phyloP scores from a whole-genome alignment of 2,888 invertebrate species.

The Drosophila putrida region DNA sequence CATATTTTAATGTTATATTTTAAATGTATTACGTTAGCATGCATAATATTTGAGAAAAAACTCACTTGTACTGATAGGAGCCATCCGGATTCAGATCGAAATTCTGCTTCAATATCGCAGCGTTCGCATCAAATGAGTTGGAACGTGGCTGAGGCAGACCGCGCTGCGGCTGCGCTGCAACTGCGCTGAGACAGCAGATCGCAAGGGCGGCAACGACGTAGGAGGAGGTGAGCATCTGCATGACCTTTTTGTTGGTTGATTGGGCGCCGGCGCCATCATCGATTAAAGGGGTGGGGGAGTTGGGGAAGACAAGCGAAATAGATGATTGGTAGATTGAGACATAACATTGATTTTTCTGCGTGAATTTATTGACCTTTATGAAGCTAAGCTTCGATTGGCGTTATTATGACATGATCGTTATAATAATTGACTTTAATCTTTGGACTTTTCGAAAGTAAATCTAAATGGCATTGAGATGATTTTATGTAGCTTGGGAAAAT shows the following conservation, averaged over 20 bases:
- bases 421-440: constrained; percentile 35
- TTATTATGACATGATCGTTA: constrained; percentile 37
- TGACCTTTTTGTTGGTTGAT: constrained; percentile 75
- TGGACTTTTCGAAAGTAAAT: constrained; percentile 40
- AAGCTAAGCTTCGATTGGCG: constrained; percentile 48
- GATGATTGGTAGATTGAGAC: constrained; percentile 40
- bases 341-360: constrained; percentile 29
- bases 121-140: constrained; percentile 84
- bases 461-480: constrained; percentile 29
- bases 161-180: constrained; percentile 83
- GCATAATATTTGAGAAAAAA: constrained; percentile 20
- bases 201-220: constrained; percentile 77
- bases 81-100: constrained; percentile 86
- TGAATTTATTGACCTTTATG: constrained; percentile 40
- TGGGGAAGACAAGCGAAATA: constrained; percentile 25
- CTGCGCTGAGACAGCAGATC: constrained; percentile 80
- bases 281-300: not conserved
- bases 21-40: no score
- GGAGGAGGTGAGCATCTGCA: constrained; percentile 81
- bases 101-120: constrained; percentile 86
- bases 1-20: no score
- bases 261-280: constrained; percentile 17
- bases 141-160: constrained; percentile 79
- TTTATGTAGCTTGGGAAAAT: constrained; percentile 10
- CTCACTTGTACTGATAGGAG: constrained; percentile 86